A percentile compares a stretch with the other conserved stretches of the same genome.
phyloP scores from a whole-genome alignment of 92 coral and sea anemone genomes.

The Epizoanthus ramosus region DNA sequence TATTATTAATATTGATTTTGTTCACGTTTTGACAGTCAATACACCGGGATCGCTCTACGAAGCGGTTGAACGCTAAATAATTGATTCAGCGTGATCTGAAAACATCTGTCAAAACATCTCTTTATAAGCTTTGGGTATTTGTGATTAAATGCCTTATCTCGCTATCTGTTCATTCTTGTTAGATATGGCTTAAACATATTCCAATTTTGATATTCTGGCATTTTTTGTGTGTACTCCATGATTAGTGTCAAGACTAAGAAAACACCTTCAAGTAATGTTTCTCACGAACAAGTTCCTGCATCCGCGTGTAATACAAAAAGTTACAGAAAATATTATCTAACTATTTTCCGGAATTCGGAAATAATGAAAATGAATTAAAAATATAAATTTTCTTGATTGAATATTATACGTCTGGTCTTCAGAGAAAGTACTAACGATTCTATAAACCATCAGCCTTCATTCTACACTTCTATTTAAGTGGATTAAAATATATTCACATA shows the following conservation, averaged over 20 bases:
- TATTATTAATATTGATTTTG: constrained; percentile 22
- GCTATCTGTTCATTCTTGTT: too few species aligned
- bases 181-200: too few species aligned
- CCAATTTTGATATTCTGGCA: too few species aligned
- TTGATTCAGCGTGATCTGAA: constrained; percentile 4
- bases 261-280: neutral
- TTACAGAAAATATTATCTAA: neutral
- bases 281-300: neutral
- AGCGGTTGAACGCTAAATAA: neutral
- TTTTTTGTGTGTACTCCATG: too few species aligned
- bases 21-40: constrained; percentile 2
- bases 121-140: neutral
- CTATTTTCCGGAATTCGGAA: neutral
- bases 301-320: too few species aligned
- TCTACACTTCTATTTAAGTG: too few species aligned
- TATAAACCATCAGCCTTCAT: too few species aligned
- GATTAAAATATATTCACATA: too few species aligned
- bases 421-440: too few species aligned
- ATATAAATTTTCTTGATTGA: too few species aligned
- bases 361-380: neutral
- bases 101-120: neutral
- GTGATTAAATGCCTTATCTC: too few species aligned
- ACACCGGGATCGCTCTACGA: neutral
- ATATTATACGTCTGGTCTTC: too few species aligned
- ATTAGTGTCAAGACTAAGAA: neutral